A percentile compares a stretch with the other conserved stretches of the same genome.
phyloP scores from a whole-genome alignment of 2,797 vertebrate genomes.

The Notolabrus celidotus region DNA sequence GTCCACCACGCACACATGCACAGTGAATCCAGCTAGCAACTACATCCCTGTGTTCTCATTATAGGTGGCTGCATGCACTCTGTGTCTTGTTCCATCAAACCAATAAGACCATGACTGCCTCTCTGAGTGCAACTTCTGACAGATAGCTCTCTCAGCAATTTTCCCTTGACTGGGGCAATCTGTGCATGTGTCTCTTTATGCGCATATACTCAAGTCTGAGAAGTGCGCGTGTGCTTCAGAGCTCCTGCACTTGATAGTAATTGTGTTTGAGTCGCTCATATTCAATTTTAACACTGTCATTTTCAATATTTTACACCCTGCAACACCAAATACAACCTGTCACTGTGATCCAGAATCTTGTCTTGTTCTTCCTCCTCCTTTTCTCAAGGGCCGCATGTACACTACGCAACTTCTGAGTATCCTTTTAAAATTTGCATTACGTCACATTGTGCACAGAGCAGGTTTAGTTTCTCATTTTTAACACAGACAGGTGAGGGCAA shows the following conservation, averaged over 20 bases:
- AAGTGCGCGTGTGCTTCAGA: conserved; percentile 27
- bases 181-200: conserved; percentile 5
- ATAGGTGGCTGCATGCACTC: conserved; percentile 53
- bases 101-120: conserved; percentile 29
- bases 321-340: conserved; percentile 4
- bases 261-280: conserved; percentile 62
- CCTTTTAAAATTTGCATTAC: conserved; percentile 6
- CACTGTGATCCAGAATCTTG: conserved; percentile 29
- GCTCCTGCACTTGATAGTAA: conserved; percentile 54
- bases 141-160: conserved; percentile 68
- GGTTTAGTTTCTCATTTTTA: background rate
- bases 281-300: conserved; percentile 71
- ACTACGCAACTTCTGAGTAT: background rate
- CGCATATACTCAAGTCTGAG: conserved; percentile 5
- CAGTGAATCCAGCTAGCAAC: conserved; percentile 10
- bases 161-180: conserved; percentile 41
- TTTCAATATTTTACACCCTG: conserved; percentile 56
- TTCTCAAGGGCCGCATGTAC: conserved; percentile 32
- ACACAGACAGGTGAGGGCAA: no score
- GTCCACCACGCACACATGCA: conserved; percentile 8
- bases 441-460: background rate
- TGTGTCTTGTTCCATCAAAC: conserved; percentile 53
- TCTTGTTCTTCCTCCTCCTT: conserved; percentile 15
- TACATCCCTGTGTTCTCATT: conserved; percentile 45
- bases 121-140: conserved; percentile 60